A percentile compares a stretch with the other conserved stretches of the same genome.
Evolutionary conservation across 2,888 invertebrate genomes (phyloP).

Genomic region (Allophyes oxyacanthae): DNA sequence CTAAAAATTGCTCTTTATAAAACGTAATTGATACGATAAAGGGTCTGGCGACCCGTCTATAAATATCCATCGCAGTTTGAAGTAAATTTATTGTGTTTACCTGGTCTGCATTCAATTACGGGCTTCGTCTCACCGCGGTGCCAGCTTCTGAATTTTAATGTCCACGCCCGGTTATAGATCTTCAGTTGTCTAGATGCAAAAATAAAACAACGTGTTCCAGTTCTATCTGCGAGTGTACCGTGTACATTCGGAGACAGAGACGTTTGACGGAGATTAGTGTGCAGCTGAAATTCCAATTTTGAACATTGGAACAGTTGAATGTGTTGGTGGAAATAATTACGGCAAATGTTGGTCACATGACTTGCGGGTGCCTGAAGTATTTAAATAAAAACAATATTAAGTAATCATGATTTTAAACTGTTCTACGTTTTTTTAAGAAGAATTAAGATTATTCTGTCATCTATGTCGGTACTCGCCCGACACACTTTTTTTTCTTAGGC

Average conservation of each 20-base stretch:
- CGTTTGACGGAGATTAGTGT: slow-evolving; percentile 10
- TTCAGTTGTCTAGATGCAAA: slow-evolving; percentile 30
- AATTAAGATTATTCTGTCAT: too few species aligned
- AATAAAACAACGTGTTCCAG: slow-evolving; percentile 44
- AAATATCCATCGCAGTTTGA: slow-evolving; percentile 40
- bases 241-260: slow-evolving; percentile 23
- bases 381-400: too few species aligned
- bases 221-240: slow-evolving; percentile 33
- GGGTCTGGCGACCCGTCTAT: slow-evolving; percentile 27
- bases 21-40: slow-evolving; percentile 44
- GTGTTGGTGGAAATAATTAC: too few species aligned
- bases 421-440: too few species aligned
- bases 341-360: too few species aligned
- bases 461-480: too few species aligned
- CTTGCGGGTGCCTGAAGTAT: too few species aligned
- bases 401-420: too few species aligned
- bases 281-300: not conserved
- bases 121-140: slow-evolving; percentile 28
- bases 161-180: slow-evolving; percentile 36
- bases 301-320: too few species aligned
- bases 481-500: too few species aligned
- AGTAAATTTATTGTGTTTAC: slow-evolving; percentile 57
- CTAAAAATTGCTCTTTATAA: slow-evolving; percentile 40
- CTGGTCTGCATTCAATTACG: slow-evolving; percentile 54
- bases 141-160: slow-evolving; percentile 65